Conservation (phyloP, 2,888 invertebrate species). For the Drosophila nr. perissopoda region DNA sequence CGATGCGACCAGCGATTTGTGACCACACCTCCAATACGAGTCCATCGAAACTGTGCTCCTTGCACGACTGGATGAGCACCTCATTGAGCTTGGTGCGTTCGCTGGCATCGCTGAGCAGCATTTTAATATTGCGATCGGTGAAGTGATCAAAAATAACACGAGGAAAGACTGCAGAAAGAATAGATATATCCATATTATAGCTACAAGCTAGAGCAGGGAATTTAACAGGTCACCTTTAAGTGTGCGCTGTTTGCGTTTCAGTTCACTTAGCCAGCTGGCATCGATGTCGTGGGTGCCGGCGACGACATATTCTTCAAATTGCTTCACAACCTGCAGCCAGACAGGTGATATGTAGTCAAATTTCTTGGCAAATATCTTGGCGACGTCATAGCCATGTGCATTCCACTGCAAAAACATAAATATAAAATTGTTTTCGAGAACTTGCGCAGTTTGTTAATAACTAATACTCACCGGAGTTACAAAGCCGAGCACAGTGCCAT, state of each 20-base stretch:
- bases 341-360: constrained; percentile 97
- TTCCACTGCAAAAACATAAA: constrained; percentile 91
- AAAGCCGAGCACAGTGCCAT: constrained; percentile 93
- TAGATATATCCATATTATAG: constrained; percentile 64
- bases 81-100: constrained; percentile 89
- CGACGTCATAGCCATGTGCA: constrained; percentile 95
- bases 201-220: not conserved
- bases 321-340: constrained; percentile 94
- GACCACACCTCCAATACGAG: constrained; percentile 96
- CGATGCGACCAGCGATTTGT: constrained; percentile 90
- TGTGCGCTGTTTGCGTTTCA: constrained; percentile 85
- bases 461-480: constrained; percentile 92
- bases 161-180: constrained; percentile 89
- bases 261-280: constrained; percentile 91
- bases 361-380: constrained; percentile 94
- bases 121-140: constrained; percentile 90
- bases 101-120: constrained; percentile 89
- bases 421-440: not conserved
- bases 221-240: constrained; percentile 44
- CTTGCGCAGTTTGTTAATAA: not conserved
- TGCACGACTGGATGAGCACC: constrained; percentile 89
- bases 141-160: constrained; percentile 96
- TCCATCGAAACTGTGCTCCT: constrained; percentile 94
- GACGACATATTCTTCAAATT: constrained; percentile 88
- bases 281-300: constrained; percentile 94